A percentile compares a stretch with the other conserved stretches of the same genome.
Evolutionary conservation across 1,140 invertebrate species (phyloP).

Genomic region (Plodia interpunctella): DNA sequence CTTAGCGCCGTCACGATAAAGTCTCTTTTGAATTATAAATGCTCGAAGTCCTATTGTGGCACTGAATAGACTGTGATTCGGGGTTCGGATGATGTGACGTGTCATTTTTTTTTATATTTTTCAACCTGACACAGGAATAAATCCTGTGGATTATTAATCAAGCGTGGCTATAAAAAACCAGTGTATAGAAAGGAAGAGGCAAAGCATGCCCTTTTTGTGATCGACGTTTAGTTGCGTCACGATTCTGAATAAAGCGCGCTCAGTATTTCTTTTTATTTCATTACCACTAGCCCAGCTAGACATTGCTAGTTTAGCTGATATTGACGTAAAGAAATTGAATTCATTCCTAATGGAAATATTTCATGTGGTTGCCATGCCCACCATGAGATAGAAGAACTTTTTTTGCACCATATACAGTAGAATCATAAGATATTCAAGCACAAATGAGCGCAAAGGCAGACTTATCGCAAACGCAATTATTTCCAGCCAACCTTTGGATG

Average conservation of each 20-base stretch:
- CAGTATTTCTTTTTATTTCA: not conserved
- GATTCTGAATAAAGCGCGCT: conserved; percentile 1
- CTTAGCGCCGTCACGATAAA: conserved; percentile 4
- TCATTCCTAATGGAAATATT: too few relatives aligned
- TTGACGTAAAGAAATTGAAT: too few relatives aligned
- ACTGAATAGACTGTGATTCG: conserved; percentile 12
- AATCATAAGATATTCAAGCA: too few relatives aligned
- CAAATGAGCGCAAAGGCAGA: too few relatives aligned
- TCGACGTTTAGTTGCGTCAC: conserved; percentile 7
- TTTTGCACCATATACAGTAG: too few relatives aligned
- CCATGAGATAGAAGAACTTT: too few relatives aligned
- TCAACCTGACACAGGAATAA: conserved; percentile 10
- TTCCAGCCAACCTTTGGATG: too few relatives aligned
- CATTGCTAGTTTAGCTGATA: too few relatives aligned
- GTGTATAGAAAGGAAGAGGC: conserved; percentile 6
- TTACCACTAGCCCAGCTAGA: not conserved
- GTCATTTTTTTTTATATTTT: conserved; percentile 12
- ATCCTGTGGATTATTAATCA: conserved; percentile 13
- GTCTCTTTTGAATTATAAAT: conserved; percentile 6
- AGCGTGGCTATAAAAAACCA: conserved; percentile 1
- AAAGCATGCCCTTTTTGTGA: conserved; percentile 3
- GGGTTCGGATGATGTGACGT: conserved; percentile 12
- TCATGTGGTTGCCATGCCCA: too few relatives aligned
- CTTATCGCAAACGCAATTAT: too few relatives aligned
- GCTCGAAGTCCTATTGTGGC: conserved; percentile 9